These are phyloP conservation scores for Ditula angustiorana DNA, from an alignment of 2,888 invertebrate species.

Conservation along the genomic window DNA sequence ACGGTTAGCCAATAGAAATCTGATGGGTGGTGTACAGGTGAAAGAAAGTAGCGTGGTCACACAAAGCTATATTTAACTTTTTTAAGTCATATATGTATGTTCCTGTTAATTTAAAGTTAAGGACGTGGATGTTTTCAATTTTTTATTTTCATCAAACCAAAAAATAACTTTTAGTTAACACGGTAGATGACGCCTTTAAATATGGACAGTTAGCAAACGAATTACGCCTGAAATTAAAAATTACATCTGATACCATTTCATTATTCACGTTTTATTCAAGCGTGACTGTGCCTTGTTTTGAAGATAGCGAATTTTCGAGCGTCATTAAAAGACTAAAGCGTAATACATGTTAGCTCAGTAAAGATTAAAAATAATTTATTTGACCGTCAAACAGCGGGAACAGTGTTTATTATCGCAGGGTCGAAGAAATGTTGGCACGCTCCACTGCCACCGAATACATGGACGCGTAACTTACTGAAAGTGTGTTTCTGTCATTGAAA, in stretches of 20 bases:
- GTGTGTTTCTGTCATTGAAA: slow-evolving; percentile 56
- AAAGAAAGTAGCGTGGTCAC: slow-evolving; percentile 52
- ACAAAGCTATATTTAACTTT: no score
- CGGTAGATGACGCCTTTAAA: no score
- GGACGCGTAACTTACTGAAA: slow-evolving; percentile 50
- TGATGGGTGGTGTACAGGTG: slow-evolving; percentile 49
- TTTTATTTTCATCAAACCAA: no score
- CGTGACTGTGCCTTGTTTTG: slow-evolving; percentile 3
- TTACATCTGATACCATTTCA: no score
- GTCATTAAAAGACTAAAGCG: slow-evolving; percentile 21
- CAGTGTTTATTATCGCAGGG: slow-evolving; percentile 72
- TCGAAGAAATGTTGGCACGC: slow-evolving; percentile 79
- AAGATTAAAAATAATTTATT: slow-evolving; percentile 72
- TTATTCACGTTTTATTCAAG: not conserved
- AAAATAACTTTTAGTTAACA: no score
- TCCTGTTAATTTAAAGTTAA: not conserved
- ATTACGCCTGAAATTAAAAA: no score
- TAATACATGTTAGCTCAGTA: slow-evolving; percentile 21
- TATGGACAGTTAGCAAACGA: no score
- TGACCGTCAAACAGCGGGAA: slow-evolving; percentile 77
- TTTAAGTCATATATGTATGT: no score
- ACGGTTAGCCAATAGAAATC: slow-evolving; percentile 36
- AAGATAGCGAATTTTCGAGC: slow-evolving; percentile 11
- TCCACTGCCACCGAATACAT: slow-evolving; percentile 52
- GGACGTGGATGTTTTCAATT: not conserved